phyloP scores from a whole-genome alignment of 23 tunicate genomes.

The Ciona savignyi region DNA sequence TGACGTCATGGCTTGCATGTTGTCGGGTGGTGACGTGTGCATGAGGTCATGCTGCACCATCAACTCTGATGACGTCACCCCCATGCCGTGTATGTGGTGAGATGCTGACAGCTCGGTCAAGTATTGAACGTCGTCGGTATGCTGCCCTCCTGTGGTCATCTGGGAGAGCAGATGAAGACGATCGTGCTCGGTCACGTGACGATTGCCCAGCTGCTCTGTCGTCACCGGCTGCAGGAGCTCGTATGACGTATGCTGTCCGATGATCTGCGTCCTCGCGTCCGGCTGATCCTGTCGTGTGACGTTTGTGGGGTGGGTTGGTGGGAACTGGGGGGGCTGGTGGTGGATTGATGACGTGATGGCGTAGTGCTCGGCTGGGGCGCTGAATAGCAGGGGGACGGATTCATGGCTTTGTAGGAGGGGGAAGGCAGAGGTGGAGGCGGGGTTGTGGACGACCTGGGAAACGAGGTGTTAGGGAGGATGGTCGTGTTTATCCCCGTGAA shows the following conservation, averaged over 20 bases:
- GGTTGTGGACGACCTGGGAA: too few species aligned
- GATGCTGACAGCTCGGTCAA: constrained; percentile 1
- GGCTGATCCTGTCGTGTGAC: constrained; percentile 2
- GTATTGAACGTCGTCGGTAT: constrained; percentile 7
- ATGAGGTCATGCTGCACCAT: not conserved
- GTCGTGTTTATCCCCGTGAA: too few species aligned
- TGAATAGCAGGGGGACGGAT: too few species aligned
- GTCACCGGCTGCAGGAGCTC: constrained; percentile 41
- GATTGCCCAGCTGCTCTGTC: constrained; percentile 5
- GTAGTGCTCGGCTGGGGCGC: too few species aligned
- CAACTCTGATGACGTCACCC: too few species aligned
- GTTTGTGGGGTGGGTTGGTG: constrained; percentile 18
- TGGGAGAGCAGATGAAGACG: constrained; percentile 18
- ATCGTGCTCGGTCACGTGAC: not conserved
- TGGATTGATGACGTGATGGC: too few species aligned
- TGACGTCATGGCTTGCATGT: constrained; percentile 10
- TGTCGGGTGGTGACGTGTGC: not conserved
- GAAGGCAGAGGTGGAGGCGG: too few species aligned
- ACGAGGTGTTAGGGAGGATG: too few species aligned
- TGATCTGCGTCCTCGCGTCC: too few species aligned
- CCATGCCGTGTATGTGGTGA: constrained; percentile 6
- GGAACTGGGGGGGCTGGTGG: constrained; percentile 3
- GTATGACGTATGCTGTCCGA: constrained; percentile 17
- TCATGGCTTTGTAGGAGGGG: too few species aligned
- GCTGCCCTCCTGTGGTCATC: constrained; percentile 5